Base-by-base conservation (phyloP, 92 coral and sea anemone genomes). In the Epizoanthus scotinus region DNA sequence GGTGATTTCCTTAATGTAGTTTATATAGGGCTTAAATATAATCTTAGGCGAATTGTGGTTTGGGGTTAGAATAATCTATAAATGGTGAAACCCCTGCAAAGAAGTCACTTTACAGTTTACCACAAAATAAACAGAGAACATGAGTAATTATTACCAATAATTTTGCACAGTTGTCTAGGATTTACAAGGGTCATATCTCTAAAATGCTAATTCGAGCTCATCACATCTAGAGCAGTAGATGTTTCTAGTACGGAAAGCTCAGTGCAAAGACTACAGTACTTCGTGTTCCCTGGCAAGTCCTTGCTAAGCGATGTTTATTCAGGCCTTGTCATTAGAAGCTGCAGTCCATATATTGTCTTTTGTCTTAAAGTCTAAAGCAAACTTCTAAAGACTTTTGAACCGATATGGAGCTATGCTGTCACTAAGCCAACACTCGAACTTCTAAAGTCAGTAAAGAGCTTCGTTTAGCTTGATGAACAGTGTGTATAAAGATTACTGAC, bases 1-100 rank as follows among this genome's bases (percentile, higher is more conserved):
- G 14, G n/a, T 75, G 24, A 53, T 42, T 75, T 60, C 66, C 81
- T 55, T 55, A 73, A 73, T 20, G 38, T 73, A 54, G 58, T 55
- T 31, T 55, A 47, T 73, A 73, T 36, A 58, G 60, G 61, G 59
- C 81, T 58, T 75, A n/a, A 31, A 75, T 40, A 36, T 59, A 36
- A 75, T 59, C 69, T 24, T 13, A 36, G 81, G 61, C 61, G 68
- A 75, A 59, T 67, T 75, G 81, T 75, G 67, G 81, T 75, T 60
- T 31, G 81, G 68, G 81, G 81, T 75, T 75, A 75, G 24, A 40
- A 60, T 75, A 75, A 75, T 42, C 81, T 38, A 36, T 58, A 20
- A 40, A 75, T 40, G 54, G 55, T 13, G 40, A 59, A 75, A 75
- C 81, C 81, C 81, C 60, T 58, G 81, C 81, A 38, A 59, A 75